A percentile compares a stretch with the other conserved stretches of the same genome.
Evolutionary conservation across 2,113 vertebrate genomes (phyloP).

Genomic region (Nannobrachium achirus): DNA sequence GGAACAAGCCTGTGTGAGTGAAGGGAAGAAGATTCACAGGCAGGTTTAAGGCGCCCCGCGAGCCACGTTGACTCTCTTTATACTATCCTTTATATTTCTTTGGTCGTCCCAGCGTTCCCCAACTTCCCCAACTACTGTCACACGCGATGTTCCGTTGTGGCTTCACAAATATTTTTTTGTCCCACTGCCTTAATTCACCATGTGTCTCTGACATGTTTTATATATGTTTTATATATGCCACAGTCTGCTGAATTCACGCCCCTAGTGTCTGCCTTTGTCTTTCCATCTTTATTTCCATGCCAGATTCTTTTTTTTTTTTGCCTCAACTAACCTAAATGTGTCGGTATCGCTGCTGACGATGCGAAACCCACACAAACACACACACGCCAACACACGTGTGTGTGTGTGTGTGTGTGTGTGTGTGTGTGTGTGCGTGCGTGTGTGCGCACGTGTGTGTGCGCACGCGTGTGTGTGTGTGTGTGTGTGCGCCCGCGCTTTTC

Average conservation of each 20-base stretch:
- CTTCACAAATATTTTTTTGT: slow-evolving; percentile 68
- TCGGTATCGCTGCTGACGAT: slow-evolving; percentile 5
- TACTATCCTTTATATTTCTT: slow-evolving; percentile 56
- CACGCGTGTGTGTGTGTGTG: neutral
- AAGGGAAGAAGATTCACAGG: slow-evolving; percentile 40
- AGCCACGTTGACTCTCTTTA: slow-evolving; percentile 36
- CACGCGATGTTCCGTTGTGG: slow-evolving; percentile 43
- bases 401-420: neutral
- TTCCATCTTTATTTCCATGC: slow-evolving; percentile 24
- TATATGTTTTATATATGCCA: slow-evolving; percentile 15
- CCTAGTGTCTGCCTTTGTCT: slow-evolving; percentile 31
- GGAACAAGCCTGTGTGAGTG: too few species aligned
- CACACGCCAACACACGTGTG: neutral
- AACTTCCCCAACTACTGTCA: too few species aligned
- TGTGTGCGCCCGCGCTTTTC: neutral
- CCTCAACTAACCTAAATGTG: slow-evolving; percentile 30
- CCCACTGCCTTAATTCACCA: slow-evolving; percentile 59
- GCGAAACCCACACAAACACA: too few species aligned
- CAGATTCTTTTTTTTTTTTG: slow-evolving; percentile 18
- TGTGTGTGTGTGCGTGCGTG: neutral
- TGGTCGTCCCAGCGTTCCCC: slow-evolving; percentile 43
- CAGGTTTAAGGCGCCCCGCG: slow-evolving; percentile 38
- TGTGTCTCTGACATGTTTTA: slow-evolving; percentile 59
- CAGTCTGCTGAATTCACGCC: slow-evolving; percentile 41
- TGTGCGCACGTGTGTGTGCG: neutral